Conservation (phyloP, 1,140 invertebrate genomes). For the Hylaeus anthracinus region DNA sequence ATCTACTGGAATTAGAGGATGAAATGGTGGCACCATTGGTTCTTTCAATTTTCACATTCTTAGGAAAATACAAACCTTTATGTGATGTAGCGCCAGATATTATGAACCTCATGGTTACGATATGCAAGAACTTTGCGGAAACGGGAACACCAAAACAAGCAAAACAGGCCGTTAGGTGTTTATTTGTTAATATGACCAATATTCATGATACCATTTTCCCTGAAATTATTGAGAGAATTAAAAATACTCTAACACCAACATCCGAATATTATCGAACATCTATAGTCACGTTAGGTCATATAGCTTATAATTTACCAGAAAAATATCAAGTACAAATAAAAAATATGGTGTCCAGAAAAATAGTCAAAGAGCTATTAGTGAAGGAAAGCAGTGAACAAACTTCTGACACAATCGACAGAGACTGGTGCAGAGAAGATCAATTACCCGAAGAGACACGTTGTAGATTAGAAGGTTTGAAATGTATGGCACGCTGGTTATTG, state of each 20-base stretch:
- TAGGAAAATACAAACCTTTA: constrained; percentile 92
- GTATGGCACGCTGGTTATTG: constrained; percentile 97
- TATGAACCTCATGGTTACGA: constrained; percentile 88
- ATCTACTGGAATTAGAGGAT: constrained; percentile 89
- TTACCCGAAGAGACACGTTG: constrained; percentile 95
- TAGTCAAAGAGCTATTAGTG: constrained; percentile 97
- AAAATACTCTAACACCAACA: constrained; percentile 88
- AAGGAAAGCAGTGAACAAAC: constrained; percentile 85
- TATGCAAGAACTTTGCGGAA: constrained; percentile 93
- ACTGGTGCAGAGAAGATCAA: constrained; percentile 94
- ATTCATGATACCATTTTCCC: constrained; percentile 91
- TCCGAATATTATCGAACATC: constrained; percentile 94
- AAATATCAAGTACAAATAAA: constrained; percentile 94
- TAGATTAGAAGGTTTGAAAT: constrained; percentile 96
- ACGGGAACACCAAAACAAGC: constrained; percentile 96
- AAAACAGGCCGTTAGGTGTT: constrained; percentile 96
- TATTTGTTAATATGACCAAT: constrained; percentile 92
- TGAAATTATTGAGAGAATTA: constrained; percentile 92
- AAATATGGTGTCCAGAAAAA: constrained; percentile 96
- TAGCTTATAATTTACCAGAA: constrained; percentile 94
- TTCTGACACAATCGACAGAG: constrained; percentile 81
- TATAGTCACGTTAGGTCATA: constrained; percentile 96
- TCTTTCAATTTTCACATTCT: constrained; percentile 91
- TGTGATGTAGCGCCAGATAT: constrained; percentile 87
- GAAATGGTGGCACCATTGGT: constrained; percentile 91